Conservation (phyloP, 2,888 invertebrate species). For the Crepidodera aurea region DNA sequence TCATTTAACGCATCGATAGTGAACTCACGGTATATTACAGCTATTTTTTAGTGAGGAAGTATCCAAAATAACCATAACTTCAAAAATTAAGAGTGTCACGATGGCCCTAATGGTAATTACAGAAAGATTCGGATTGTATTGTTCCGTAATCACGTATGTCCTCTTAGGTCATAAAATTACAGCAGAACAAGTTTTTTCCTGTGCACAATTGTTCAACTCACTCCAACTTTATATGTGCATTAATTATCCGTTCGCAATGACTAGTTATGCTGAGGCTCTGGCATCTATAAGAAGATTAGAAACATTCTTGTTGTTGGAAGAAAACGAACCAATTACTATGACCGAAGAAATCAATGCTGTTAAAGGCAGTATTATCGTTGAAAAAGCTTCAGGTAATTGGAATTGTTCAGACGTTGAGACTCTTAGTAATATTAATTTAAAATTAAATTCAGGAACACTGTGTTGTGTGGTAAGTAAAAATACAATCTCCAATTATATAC, state of each 20-base stretch:
- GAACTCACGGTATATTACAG: too few species aligned
- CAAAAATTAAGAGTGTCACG: conserved; percentile 72
- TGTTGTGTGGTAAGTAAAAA: conserved; percentile 64
- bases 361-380: conserved; percentile 47
- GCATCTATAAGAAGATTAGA: conserved; percentile 51
- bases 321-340: conserved; percentile 33
- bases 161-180: conserved; percentile 67
- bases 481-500: too few species aligned
- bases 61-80: conserved; percentile 65
- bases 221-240: conserved; percentile 61
- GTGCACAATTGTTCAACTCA: conserved; percentile 79
- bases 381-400: conserved; percentile 49
- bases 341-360: conserved; percentile 39
- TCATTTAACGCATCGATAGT: too few species aligned
- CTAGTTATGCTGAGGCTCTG: conserved; percentile 50
- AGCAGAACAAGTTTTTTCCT: conserved; percentile 74
- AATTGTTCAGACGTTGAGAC: conserved; percentile 53
- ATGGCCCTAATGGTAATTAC: conserved; percentile 77
- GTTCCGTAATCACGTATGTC: conserved; percentile 79
- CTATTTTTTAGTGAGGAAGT: conserved; percentile 29
- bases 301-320: conserved; percentile 49
- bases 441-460: conserved; percentile 60
- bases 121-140: conserved; percentile 81
- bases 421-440: conserved; percentile 62
- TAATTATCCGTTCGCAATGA: conserved; percentile 49